phyloP scores from a whole-genome alignment of 2,888 invertebrate species.

The Sturmia bella region DNA sequence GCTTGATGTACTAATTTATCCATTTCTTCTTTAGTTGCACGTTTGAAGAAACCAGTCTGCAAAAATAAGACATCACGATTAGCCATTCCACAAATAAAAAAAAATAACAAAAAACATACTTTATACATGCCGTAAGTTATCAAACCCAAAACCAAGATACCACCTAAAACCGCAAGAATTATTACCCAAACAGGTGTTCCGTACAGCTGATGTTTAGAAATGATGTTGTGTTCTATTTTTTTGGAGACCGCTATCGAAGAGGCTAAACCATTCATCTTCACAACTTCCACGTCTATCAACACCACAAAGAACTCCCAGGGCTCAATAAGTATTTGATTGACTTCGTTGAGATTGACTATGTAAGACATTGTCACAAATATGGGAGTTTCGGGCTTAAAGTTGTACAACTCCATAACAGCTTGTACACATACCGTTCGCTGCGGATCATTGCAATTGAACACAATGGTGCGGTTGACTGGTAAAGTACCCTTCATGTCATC shows the following conservation, averaged over 20 bases:
- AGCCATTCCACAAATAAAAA: neutral
- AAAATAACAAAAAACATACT: conserved; percentile 71
- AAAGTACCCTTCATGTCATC: conserved; percentile 79
- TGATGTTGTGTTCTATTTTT: conserved; percentile 80
- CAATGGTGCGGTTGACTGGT: conserved; percentile 81
- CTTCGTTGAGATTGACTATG: conserved; percentile 78
- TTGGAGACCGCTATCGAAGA: conserved; percentile 75
- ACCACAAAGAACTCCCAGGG: conserved; percentile 81
- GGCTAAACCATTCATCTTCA: conserved; percentile 76
- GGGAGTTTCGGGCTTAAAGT: conserved; percentile 78
- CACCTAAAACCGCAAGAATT: conserved; percentile 81
- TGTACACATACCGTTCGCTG: conserved; percentile 78
- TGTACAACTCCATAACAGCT: conserved; percentile 78
- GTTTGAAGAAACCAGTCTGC: conserved; percentile 83
- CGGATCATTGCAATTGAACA: conserved; percentile 80
- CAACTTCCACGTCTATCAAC: conserved; percentile 76
- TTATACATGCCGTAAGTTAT: conserved; percentile 81
- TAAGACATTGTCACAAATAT: conserved; percentile 78
- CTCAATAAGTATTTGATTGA: conserved; percentile 80
- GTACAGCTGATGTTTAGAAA: conserved; percentile 79
- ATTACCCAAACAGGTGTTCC: conserved; percentile 82
- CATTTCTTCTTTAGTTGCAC: conserved; percentile 82
- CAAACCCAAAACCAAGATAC: conserved; percentile 80
- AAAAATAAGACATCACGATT: neutral
- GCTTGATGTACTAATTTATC: conserved; percentile 80